Conservation (phyloP, 2,113 vertebrate species). For the Callorhinus ursinus region DNA sequence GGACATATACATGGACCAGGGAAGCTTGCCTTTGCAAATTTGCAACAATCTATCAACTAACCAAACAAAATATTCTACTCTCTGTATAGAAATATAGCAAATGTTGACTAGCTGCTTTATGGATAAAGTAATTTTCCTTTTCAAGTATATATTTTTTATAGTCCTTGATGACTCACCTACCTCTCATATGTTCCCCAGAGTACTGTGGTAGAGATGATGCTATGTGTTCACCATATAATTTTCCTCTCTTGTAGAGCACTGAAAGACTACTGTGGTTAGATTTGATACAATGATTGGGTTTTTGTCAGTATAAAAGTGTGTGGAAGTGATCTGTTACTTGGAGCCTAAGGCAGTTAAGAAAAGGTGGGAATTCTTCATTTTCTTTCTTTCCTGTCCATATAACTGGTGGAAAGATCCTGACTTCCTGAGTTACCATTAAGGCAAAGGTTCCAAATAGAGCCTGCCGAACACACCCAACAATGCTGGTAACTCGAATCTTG, state of each 20-base stretch:
- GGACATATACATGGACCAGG: too few species aligned
- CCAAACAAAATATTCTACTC: background rate
- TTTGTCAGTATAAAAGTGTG: background rate
- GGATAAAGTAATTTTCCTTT: conserved; percentile 45
- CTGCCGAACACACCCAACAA: background rate
- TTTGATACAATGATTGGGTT: background rate
- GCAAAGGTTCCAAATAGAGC: background rate
- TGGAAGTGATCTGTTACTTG: background rate
- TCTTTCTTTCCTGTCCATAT: background rate
- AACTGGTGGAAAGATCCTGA: background rate
- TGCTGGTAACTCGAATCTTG: background rate
- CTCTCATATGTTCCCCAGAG: background rate
- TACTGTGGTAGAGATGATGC: background rate
- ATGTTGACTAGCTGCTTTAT: conserved; percentile 58
- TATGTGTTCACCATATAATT: background rate
- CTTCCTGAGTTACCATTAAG: background rate
- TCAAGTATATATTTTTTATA: background rate
- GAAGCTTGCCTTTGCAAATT: background rate
- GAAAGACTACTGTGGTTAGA: background rate
- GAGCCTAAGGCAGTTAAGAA: background rate
- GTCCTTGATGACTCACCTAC: background rate
- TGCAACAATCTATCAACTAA: background rate
- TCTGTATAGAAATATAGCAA: conserved; percentile 47
- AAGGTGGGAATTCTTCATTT: background rate
- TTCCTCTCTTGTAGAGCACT: background rate